A percentile compares a stretch with the other conserved stretches of the same genome.
Conservation (phyloP, 2,113 vertebrate species). For the Pagrus major region DNA sequence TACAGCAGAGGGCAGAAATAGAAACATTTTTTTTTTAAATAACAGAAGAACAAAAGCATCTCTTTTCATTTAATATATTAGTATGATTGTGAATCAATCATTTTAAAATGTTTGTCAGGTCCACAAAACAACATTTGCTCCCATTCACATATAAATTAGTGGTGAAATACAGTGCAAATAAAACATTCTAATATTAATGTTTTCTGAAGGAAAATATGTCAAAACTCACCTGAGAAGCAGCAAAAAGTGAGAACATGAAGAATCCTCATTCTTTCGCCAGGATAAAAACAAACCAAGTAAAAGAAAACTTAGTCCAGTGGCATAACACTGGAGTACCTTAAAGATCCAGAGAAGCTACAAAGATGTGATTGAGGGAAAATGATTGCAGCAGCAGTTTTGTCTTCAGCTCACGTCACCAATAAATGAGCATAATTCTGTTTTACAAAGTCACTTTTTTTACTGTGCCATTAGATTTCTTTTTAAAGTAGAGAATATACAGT, state of each 20-base stretch:
- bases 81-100: too few species aligned
- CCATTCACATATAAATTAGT: not conserved
- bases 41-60: too few species aligned
- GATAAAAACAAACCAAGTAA: not conserved
- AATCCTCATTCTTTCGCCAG: slow-evolving; percentile 60
- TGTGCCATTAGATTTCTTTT: too few species aligned
- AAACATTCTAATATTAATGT: not conserved
- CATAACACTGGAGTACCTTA: not conserved
- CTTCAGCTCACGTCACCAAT: slow-evolving; percentile 18
- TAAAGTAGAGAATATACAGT: not conserved
- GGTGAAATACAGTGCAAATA: not conserved
- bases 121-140: too few species aligned
- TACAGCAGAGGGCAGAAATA: too few species aligned
- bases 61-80: too few species aligned
- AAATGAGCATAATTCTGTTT: slow-evolving; percentile 9
- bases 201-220: not conserved
- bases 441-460: not conserved
- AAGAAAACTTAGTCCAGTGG: not conserved
- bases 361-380: slow-evolving; percentile 20
- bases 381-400: not conserved
- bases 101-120: too few species aligned
- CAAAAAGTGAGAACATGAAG: slow-evolving; percentile 38
- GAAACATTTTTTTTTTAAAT: too few species aligned
- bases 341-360: slow-evolving; percentile 1
- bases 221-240: slow-evolving; percentile 72